Evolutionary conservation across 1,140 invertebrate species (phyloP).

Genomic region (Drosophila saltans): DNA sequence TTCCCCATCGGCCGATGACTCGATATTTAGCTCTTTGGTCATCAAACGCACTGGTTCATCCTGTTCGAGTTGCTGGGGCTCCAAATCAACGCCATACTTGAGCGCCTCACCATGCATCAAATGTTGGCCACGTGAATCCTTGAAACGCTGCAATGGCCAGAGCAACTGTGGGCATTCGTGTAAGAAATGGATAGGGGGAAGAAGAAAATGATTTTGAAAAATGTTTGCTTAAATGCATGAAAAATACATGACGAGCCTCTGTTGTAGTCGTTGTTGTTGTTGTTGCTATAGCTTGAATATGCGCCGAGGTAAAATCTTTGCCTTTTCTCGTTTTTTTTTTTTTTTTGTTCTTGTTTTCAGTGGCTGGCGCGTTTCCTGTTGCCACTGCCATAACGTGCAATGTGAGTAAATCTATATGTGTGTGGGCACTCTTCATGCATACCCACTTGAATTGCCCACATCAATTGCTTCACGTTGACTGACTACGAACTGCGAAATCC

Average conservation of each 20-base stretch:
- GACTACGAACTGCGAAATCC: constrained; percentile 69
- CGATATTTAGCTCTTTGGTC: constrained; percentile 60
- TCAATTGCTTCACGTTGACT: constrained; percentile 76
- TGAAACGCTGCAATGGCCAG: constrained; percentile 89
- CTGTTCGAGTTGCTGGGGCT: constrained; percentile 63
- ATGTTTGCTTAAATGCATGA: constrained; percentile 31
- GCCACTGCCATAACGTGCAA: constrained; percentile 47
- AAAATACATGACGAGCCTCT: constrained; percentile 15
- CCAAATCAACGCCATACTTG: constrained; percentile 70
- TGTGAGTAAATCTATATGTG: constrained; percentile 9
- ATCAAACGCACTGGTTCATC: constrained; percentile 62
- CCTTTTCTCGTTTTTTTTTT: background rate
- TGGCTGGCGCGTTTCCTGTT: constrained; percentile 52
- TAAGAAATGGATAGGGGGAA: background rate
- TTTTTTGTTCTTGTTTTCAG: constrained; percentile 34
- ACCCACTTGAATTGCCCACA: constrained; percentile 71
- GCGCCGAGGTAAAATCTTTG: constrained; percentile 43
- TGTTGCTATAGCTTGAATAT: constrained; percentile 39
- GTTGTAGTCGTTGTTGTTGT: constrained; percentile 17
- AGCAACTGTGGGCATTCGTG: constrained; percentile 84
- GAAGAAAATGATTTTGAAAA: constrained; percentile 11
- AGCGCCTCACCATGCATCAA: constrained; percentile 82
- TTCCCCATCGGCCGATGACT: constrained; percentile 24
- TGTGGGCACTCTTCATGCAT: constrained; percentile 56
- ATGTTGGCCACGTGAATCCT: constrained; percentile 86